Evolutionary conservation across 2,797 vertebrate species (phyloP), one percentile per base, ranked within the genome.

Genomic region (Okamejei kenojei): DNA sequence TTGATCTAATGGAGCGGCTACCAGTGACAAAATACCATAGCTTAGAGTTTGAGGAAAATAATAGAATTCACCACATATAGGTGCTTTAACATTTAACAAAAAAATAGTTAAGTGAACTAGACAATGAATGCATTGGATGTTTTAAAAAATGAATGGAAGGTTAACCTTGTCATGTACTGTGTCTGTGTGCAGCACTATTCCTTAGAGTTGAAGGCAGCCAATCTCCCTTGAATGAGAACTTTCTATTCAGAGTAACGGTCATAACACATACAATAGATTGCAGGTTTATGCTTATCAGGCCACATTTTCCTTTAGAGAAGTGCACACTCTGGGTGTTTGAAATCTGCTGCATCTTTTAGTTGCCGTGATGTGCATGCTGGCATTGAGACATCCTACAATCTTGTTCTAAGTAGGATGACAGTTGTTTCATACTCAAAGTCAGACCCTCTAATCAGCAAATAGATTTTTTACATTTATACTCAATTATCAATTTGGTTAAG

Each of bases 151-250:
- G 97, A 96, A 96, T 96, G 97, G 97, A 97, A 95, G 96, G 96
- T 95, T 97, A 97, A 97, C 96, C 97, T 94, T 96, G 97, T 97
- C 96, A 96, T 96, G 96, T 96, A 94, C 94, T 96, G 95, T 97
- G 96, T 97, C 96, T 96, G 96, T 97, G 96, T 97, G 96, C 96
- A 96, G 95, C 96, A 95, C 96, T 96, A 95, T 96, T 96, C 96
- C 94, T 95, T 94, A 96, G 96, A 92, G 45, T 54, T 92, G 71
- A 54, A 35, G 26, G 71, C 96, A 95, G 94, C 95, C 95, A 96
- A 93, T 95, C 91, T 96, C 95, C 94, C 94, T 96, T 95, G 94
- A 94, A 82, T 96, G 96, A 94, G 95, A 95, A 94, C 95, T 93
- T 93, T 93, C 95, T 93, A 96, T 96, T 95, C 94, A 95, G 94